Percentiles rank a stretch among this genome's conserved stretches.
phyloP scores from a whole-genome alignment of 2,797 vertebrate genomes.

The Spinus pinus region DNA sequence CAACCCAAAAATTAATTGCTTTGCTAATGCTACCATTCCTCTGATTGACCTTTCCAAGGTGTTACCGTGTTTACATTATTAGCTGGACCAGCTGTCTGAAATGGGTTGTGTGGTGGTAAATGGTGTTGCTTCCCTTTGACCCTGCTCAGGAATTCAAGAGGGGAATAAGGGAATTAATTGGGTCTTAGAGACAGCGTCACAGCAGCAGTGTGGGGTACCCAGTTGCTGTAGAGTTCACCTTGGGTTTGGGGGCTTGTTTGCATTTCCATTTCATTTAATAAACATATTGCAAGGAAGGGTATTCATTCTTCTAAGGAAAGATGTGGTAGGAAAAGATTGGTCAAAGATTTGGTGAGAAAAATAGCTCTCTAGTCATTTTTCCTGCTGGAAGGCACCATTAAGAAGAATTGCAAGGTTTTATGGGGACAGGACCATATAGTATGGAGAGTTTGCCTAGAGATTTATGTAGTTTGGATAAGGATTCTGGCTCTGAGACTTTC shows the following conservation, averaged over 20 bases:
- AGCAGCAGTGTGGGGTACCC: background rate
- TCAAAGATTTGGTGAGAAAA: background rate
- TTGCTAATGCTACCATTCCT: constrained; percentile 7
- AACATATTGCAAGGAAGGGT: background rate
- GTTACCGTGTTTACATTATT: constrained; percentile 31
- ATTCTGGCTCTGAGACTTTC: constrained; percentile 32
- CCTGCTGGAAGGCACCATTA: background rate
- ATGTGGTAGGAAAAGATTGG: background rate
- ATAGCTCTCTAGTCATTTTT: background rate
- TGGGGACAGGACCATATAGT: background rate
- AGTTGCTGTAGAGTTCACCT: background rate
- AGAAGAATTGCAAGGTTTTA: background rate
- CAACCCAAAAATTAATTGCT: constrained; percentile 15
- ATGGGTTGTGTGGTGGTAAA: background rate
- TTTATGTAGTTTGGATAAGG: constrained; percentile 46
- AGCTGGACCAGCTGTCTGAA: constrained; percentile 7
- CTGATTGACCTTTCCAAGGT: constrained; percentile 23
- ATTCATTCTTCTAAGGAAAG: background rate
- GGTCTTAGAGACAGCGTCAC: background rate
- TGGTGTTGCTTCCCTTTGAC: background rate
- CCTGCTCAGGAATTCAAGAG: background rate
- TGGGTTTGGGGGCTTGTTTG: background rate
- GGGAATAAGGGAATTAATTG: constrained; percentile 1
- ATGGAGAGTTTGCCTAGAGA: background rate
- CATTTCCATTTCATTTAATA: background rate